A percentile compares a stretch with the other conserved stretches of the same genome.
Conservation (phyloP, 2,888 invertebrate genomes). For the Cacoxenus indagator region DNA sequence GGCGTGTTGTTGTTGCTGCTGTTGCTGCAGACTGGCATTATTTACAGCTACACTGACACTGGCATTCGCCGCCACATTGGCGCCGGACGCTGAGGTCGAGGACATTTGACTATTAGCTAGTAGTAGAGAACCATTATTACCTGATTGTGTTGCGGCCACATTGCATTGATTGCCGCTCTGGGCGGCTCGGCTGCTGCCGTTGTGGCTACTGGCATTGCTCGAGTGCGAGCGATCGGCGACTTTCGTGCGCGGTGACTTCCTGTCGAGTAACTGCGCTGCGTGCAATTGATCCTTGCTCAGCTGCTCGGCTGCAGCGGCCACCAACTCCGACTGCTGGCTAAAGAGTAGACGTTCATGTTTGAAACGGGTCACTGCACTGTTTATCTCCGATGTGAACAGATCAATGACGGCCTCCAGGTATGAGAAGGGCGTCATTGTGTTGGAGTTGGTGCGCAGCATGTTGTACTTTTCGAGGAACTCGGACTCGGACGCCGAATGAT, state of each 20-base stretch:
- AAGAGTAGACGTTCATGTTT: slow-evolving; percentile 84
- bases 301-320: slow-evolving; percentile 85
- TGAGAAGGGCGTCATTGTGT: slow-evolving; percentile 78
- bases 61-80: slow-evolving; percentile 41
- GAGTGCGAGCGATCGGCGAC: slow-evolving; percentile 63
- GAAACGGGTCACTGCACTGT: slow-evolving; percentile 85
- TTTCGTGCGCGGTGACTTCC: slow-evolving; percentile 82
- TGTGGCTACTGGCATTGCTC: slow-evolving; percentile 20
- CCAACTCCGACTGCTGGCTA: slow-evolving; percentile 82
- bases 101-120: slow-evolving; percentile 67
- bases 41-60: slow-evolving; percentile 38
- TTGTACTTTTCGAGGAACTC: slow-evolving; percentile 84
- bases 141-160: slow-evolving; percentile 69
- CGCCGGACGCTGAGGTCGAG: slow-evolving; percentile 63
- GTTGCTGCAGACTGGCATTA: slow-evolving; percentile 52
- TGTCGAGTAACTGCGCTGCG: slow-evolving; percentile 85
- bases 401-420: slow-evolving; percentile 93
- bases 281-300: slow-evolving; percentile 86
- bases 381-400: slow-evolving; percentile 90
- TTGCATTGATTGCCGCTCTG: slow-evolving; percentile 53
- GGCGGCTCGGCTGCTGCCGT: slow-evolving; percentile 34
- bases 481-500: slow-evolving; percentile 73
- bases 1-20: slow-evolving; percentile 67
- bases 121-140: slow-evolving; percentile 70
- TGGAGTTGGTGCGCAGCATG: slow-evolving; percentile 80